Percentiles rank a stretch among this genome's conserved stretches.
Evolutionary conservation across 2,888 invertebrate genomes (phyloP).

Genomic region (Chalcosyrphus nemorum): DNA sequence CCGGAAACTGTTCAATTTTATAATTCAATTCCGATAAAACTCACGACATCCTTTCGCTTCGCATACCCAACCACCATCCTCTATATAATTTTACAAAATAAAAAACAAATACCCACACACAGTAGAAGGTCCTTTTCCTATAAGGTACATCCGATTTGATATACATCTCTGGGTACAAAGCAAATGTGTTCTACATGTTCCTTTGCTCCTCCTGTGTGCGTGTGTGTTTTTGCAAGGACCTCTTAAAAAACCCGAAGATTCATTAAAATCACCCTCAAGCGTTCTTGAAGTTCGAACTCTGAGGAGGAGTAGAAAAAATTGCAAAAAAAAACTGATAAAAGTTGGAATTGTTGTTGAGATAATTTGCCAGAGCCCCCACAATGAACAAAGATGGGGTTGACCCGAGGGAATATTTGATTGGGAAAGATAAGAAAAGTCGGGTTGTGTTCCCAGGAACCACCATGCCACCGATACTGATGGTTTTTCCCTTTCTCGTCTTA

Average conservation of each 20-base stretch:
- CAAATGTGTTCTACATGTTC: no score
- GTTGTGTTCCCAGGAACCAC: constrained; percentile 19
- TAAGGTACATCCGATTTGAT: constrained; percentile 56
- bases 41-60: constrained; percentile 51
- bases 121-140: neutral
- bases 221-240: no score
- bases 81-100: no score
- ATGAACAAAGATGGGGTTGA: constrained; percentile 67
- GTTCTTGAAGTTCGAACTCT: constrained; percentile 54
- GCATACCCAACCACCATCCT: neutral
- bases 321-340: constrained; percentile 52
- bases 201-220: constrained; percentile 12
- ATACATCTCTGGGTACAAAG: constrained; percentile 37
- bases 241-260: constrained; percentile 29
- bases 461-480: constrained; percentile 18
- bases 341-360: constrained; percentile 67
- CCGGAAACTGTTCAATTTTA: constrained; percentile 69
- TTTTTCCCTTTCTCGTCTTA: constrained; percentile 40
- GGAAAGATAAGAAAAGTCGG: constrained; percentile 62
- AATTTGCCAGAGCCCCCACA: constrained; percentile 53
- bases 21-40: constrained; percentile 66
- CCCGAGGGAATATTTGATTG: constrained; percentile 70
- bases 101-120: no score
- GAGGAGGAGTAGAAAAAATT: constrained; percentile 26
- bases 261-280: constrained; percentile 66